Base-by-base conservation (phyloP, 2,888 invertebrate genomes). In the Eupithecia inturbata region DNA sequence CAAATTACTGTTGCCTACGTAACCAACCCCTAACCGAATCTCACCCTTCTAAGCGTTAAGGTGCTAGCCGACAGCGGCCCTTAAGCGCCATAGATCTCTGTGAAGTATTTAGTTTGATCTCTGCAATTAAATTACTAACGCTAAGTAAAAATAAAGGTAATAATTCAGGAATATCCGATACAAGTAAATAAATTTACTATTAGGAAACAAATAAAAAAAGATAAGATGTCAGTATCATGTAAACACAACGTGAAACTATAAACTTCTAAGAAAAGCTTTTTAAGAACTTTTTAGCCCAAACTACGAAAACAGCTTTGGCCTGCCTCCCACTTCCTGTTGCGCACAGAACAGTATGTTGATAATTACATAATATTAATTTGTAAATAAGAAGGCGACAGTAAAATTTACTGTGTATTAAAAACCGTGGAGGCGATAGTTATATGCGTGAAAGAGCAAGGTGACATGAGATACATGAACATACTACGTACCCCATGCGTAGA, bases 41-140 rank as follows among this genome's bases (percentile, higher is more conserved):
- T 60, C 67, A 79, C 77, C 78, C 79, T 79, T 72, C 76, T 26
- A 22, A 36, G 39, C 39, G 39, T 66, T 26, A 66, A 66, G 66
- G 19, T 66, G 36, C 36, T 14, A 36, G 66, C 1, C 39, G 4
- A 41, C 66, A 4, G 66, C 36, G 22, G 26, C 39, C 0, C 12
- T 31, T 33, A n/a, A 36, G 4, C 64, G 1, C 33, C 60, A 60
- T 60, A 60, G 19, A 28, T 19, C 14, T 4, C 28, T 60, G 5
- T 19, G 19, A 9, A 31, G 1, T 31, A 28, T 57, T 57, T 57
- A 3, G 0, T 10, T 26, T 57, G 22, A 4, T 57, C 14, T 41
- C 19, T 45, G 45, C 39, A 39, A 39, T 2, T 12, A 39, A 39
- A 39, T 36, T 36, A 36, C 36, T 36, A 36, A 36, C 7, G 36